Evolutionary conservation across 2,113 vertebrate species (phyloP).

Genomic region (Myxocyprinus asiaticus): DNA sequence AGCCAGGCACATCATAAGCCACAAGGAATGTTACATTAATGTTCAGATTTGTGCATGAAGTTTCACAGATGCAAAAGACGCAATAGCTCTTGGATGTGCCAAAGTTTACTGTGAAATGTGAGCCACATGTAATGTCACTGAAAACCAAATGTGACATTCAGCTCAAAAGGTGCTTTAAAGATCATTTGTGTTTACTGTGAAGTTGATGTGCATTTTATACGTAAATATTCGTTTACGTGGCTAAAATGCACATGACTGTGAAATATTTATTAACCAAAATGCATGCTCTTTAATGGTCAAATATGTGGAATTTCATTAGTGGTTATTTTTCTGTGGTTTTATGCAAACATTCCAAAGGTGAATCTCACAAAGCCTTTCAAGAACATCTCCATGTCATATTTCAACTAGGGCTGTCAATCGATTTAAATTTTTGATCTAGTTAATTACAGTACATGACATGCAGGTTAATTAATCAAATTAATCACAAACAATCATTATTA

Average conservation of each 20-base stretch:
- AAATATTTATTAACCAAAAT: slow-evolving; percentile 45
- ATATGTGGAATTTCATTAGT: slow-evolving; percentile 31
- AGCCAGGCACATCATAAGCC: slow-evolving; percentile 15
- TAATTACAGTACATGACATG: too few relatives aligned
- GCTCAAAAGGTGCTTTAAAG: slow-evolving; percentile 52
- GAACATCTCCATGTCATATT: slow-evolving; percentile 6
- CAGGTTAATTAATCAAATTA: too few relatives aligned
- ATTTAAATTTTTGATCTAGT: neutral
- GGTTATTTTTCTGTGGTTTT: neutral
- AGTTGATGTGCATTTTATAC: slow-evolving; percentile 51
- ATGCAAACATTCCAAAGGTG: neutral
- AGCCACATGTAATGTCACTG: neutral
- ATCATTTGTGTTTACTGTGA: slow-evolving; percentile 47
- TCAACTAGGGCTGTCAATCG: neutral
- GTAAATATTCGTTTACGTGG: slow-evolving; percentile 10
- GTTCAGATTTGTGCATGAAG: slow-evolving; percentile 1
- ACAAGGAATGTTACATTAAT: slow-evolving; percentile 18
- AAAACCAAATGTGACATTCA: neutral
- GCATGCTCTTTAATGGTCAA: slow-evolving; percentile 44
- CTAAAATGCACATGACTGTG: slow-evolving; percentile 52
- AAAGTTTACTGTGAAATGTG: neutral
- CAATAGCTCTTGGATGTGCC: slow-evolving; percentile 15
- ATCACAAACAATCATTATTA: too few relatives aligned
- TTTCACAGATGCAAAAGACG: neutral
- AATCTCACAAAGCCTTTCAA: neutral